These are phyloP conservation scores for Leptonema lineaticorne DNA, from an alignment of 1,140 invertebrate genomes.

Conservation along the genomic window DNA sequence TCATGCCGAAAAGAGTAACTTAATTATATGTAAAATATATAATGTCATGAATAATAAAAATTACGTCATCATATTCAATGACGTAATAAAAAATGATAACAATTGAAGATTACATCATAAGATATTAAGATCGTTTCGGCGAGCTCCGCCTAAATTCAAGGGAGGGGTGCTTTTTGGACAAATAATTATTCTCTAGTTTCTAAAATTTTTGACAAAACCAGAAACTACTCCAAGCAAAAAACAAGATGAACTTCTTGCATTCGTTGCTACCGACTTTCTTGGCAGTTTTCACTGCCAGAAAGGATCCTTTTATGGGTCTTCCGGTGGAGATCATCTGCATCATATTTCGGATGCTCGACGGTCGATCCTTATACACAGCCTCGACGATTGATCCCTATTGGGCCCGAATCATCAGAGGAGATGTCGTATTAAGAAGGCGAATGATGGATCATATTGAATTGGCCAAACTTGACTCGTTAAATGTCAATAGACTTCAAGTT, in stretches of 20 bases:
- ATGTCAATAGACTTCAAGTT: too few species aligned
- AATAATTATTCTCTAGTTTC: background rate
- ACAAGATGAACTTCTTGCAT: background rate
- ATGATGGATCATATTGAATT: background rate
- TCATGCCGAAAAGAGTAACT: too few species aligned
- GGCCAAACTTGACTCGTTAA: background rate
- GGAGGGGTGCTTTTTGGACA: background rate
- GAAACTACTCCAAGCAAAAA: background rate
- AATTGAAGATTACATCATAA: background rate
- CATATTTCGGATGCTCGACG: constrained; percentile 1
- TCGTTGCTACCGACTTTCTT: background rate
- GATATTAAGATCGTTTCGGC: background rate
- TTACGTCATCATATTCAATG: too few species aligned
- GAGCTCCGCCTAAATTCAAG: background rate
- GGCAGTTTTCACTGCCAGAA: background rate
- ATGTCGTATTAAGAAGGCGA: background rate
- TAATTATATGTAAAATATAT: too few species aligned
- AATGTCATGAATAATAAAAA: too few species aligned
- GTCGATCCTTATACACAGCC: constrained; percentile 9
- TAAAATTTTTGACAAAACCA: background rate
- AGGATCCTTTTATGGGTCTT: background rate
- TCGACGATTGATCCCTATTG: background rate
- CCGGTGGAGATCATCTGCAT: background rate
- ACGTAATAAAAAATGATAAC: too few species aligned
- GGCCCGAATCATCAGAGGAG: background rate